phyloP scores from a whole-genome alignment of 2,797 vertebrate species.

The Mus spretus region DNA sequence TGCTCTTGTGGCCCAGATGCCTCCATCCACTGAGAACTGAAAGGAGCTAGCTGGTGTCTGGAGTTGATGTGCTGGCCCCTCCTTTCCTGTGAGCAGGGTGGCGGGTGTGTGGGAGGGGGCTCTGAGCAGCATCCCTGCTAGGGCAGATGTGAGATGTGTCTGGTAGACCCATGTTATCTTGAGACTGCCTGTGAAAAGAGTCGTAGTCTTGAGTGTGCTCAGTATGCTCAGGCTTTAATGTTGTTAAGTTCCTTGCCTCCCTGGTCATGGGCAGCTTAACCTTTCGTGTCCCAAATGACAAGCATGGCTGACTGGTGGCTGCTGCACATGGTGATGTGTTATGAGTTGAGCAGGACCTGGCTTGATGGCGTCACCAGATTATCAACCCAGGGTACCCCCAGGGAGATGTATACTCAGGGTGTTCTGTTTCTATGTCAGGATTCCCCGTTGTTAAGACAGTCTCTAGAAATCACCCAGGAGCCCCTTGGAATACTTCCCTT shows the following conservation, averaged over 20 bases:
- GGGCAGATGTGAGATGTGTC: neutral
- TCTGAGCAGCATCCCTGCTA: neutral
- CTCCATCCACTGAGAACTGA: neutral
- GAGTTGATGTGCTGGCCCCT: neutral
- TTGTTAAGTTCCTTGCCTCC: too few species aligned
- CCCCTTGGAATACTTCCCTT: too few species aligned
- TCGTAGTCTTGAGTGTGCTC: neutral
- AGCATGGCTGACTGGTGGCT: too few species aligned
- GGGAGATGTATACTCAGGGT: neutral
- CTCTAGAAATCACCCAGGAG: neutral
- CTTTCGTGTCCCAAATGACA: neutral
- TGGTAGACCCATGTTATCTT: neutral
- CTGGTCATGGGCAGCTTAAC: neutral
- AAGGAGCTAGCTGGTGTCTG: neutral
- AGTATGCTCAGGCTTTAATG: neutral
- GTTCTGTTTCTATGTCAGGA: neutral
- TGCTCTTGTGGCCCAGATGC: too few species aligned
- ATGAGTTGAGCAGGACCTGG: neutral
- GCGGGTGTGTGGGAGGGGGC: neutral
- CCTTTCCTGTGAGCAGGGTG: neutral
- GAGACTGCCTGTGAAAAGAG: neutral
- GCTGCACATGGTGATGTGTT: neutral
- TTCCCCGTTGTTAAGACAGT: neutral
- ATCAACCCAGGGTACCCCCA: neutral
- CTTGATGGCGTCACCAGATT: too few species aligned